Evolutionary conservation across 2,888 invertebrate genomes (phyloP).

Genomic region (Meteorus cinctellus): DNA sequence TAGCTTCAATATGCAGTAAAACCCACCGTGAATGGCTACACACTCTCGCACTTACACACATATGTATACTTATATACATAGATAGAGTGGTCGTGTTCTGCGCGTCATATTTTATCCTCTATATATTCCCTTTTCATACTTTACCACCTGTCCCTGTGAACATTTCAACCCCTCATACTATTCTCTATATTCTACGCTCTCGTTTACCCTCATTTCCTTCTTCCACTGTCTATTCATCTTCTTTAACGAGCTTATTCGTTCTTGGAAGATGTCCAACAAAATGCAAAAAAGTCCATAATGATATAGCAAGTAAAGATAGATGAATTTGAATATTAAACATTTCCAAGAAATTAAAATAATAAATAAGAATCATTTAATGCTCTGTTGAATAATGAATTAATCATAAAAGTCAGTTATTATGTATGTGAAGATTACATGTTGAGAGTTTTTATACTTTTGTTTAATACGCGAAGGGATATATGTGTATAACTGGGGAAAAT

Average conservation of each 20-base stretch:
- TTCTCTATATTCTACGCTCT: neutral
- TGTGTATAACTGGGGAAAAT: constrained; percentile 2
- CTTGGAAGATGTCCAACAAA: neutral
- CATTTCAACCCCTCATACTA: constrained; percentile 6
- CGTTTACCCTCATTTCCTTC: constrained; percentile 1
- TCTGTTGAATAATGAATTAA: neutral
- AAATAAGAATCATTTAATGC: neutral
- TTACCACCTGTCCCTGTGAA: constrained; percentile 17
- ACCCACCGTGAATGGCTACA: constrained; percentile 54
- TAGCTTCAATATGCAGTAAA: constrained; percentile 67
- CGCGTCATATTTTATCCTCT: constrained; percentile 2
- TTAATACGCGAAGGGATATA: neutral
- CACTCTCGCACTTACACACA: constrained; percentile 42
- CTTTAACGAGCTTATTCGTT: neutral
- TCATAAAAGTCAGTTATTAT: no score
- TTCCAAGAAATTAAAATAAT: neutral
- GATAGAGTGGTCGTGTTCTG: neutral
- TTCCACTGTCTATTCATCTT: constrained; percentile 2
- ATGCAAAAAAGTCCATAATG: neutral
- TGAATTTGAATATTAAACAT: neutral
- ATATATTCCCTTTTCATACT: constrained; percentile 27
- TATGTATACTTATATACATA: neutral
- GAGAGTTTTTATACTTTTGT: neutral
- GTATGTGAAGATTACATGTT: no score
- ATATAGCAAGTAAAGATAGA: neutral